phyloP scores from a whole-genome alignment of 2,113 vertebrate genomes.

The Microtus richardsoni region DNA sequence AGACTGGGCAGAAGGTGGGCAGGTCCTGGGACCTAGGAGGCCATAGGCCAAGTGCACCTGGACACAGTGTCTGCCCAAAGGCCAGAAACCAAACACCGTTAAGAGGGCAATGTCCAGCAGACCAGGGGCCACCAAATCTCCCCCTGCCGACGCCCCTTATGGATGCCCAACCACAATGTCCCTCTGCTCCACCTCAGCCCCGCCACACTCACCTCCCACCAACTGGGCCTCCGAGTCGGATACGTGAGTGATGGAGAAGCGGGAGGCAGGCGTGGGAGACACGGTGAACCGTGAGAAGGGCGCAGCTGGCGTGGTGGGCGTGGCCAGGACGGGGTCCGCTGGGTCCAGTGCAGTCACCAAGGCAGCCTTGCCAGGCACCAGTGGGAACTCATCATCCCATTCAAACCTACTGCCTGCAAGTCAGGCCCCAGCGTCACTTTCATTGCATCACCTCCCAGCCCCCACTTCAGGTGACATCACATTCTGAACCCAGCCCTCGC shows the following conservation, averaged over 20 bases:
- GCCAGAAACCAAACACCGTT: not conserved
- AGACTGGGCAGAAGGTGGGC: not conserved
- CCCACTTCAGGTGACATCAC: not conserved
- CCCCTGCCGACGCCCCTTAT: not conserved
- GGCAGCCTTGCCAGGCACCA: conserved; percentile 86
- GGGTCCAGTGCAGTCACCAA: conserved; percentile 74
- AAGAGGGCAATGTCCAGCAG: not conserved
- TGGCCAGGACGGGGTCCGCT: conserved; percentile 54
- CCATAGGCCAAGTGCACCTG: not conserved
- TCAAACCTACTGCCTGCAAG: conserved; percentile 84
- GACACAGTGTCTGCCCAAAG: not conserved
- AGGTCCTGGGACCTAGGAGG: not conserved
- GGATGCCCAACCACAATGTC: accelerated
- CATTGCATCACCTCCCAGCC: not conserved
- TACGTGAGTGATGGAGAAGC: conserved; percentile 98
- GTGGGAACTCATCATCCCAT: conserved; percentile 87
- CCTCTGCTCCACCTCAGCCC: not conserved
- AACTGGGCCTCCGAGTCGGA: conserved; percentile 93
- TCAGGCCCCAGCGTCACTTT: accelerated
- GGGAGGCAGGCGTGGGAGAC: conserved; percentile 91
- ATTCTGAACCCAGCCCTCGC: not conserved
- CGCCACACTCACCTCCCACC: conserved; percentile 88
- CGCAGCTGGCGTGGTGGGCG: conserved; percentile 82
- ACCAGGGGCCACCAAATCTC: not conserved
- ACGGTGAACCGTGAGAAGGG: conserved; percentile 94